Evolutionary conservation across 2,113 vertebrate genomes (phyloP), one percentile per base, ranked within the genome.

Genomic region (Verasper variegatus): DNA sequence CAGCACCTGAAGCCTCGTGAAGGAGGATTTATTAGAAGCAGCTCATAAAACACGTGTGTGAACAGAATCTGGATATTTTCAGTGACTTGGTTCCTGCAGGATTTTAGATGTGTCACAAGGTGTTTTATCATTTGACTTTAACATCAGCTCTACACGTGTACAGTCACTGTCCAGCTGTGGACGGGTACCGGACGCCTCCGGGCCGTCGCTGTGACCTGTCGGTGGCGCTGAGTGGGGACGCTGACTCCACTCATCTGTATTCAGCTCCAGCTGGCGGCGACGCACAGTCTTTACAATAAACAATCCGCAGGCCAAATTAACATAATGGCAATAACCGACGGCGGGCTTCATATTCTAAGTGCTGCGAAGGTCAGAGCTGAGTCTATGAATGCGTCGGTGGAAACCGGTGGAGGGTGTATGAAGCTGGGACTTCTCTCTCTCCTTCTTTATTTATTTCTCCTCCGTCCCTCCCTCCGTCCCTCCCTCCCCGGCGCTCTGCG

Each of bases 271-370:
- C 80, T 59, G 66, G 37, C 65, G 52, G 87, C 86, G 89, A 92
- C 83, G 85, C 12, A 13, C 56, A 63, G 68, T 76, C 83, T 88
- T 73, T 81, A 90, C 90, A 90, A 92, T 93, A 94, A 94, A 94
- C 93, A 93, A 92, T 88, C 85, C 74, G 73, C 71, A 55, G 77
- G 86, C 89, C 91, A 93, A 93, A 94, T 95, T 94, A 94, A 92
- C 92, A 92, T 95, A 94, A 93, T 95, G 92, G 92, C 91, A 81
- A 81, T 86, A 92, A 92, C 78, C 56, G 69, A 80, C 82, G 80
- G 60, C 17, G 72, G 90, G 80, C 86, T 91, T 94, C 91, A 94
- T 94, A 93, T 91, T 92, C 82, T 95, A 93, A 94, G 93, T 94
- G 93, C 92, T 93, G 81, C 90, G 90, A 94, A 95, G 94, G 93